Percentiles rank a stretch among this genome's conserved stretches.
Evolutionary conservation across 2,113 vertebrate genomes (phyloP).

Genomic region (Nannospalax galili): DNA sequence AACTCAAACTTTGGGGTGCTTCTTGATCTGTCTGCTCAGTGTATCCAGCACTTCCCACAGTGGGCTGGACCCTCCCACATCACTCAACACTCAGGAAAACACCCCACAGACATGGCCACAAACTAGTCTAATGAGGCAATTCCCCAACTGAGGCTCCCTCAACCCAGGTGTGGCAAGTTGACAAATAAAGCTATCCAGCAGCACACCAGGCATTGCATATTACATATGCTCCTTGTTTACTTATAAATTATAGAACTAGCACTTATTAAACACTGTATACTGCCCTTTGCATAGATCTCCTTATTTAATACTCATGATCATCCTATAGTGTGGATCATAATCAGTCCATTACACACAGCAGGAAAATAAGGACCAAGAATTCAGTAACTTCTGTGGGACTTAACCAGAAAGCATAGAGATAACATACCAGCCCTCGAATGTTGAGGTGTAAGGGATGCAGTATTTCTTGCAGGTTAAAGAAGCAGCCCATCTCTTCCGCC

Average conservation of each 20-base stretch:
- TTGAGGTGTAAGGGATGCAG: rapidly evolving
- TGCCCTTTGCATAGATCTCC: background rate
- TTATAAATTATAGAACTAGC: background rate
- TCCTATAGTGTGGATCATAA: background rate
- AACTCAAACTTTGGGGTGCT: background rate
- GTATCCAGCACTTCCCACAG: background rate
- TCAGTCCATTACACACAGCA: background rate
- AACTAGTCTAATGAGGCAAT: too few species aligned
- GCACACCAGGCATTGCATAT: background rate
- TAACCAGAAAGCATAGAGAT: background rate
- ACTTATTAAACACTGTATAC: background rate
- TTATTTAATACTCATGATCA: background rate
- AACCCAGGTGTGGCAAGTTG: too few species aligned
- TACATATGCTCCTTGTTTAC: background rate
- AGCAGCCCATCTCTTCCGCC: background rate
- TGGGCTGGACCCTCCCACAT: too few species aligned
- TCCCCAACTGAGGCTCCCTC: too few species aligned
- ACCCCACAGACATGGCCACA: too few species aligned
- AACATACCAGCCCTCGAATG: background rate
- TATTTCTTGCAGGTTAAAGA: background rate
- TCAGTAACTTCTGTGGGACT: background rate
- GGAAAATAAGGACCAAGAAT: background rate
- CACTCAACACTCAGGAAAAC: too few species aligned
- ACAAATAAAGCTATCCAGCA: too few species aligned
- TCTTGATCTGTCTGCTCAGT: background rate